Evolutionary conservation across 2,888 invertebrate species (phyloP).

Genomic region (Cotesia congregata): DNA sequence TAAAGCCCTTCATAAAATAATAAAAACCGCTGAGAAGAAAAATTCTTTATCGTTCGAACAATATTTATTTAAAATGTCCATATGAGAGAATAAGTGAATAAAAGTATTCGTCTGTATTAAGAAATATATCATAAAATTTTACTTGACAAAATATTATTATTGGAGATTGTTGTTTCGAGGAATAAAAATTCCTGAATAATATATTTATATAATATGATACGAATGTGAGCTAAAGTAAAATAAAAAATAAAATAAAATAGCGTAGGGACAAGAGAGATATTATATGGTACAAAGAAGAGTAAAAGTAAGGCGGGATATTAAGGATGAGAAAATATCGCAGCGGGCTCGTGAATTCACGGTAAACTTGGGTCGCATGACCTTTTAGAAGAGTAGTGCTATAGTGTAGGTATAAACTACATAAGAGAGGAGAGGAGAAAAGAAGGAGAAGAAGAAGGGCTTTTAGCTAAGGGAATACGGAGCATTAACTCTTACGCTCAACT

Average conservation of each 20-base stretch:
- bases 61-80: not conserved
- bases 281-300: not conserved
- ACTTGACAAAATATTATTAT: not conserved
- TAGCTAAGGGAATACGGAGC: slow-evolving; percentile 52
- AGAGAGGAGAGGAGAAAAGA: slow-evolving; percentile 28
- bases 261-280: too few relatives aligned
- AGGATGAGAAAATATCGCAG: slow-evolving; percentile 22
- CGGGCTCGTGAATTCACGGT: slow-evolving; percentile 49
- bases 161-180: not conserved
- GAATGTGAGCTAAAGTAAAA: too few relatives aligned
- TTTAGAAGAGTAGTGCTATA: slow-evolving; percentile 48
- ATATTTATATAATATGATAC: too few relatives aligned
- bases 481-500: slow-evolving; percentile 49
- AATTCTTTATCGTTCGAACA: not conserved
- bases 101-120: not conserved
- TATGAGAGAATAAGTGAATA: not conserved
- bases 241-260: too few relatives aligned
- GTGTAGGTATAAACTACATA: slow-evolving; percentile 37
- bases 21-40: not conserved
- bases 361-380: slow-evolving; percentile 53
- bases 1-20: not conserved
- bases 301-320: slow-evolving; percentile 21
- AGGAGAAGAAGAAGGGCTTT: slow-evolving; percentile 49
- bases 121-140: not conserved
- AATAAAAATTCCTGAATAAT: not conserved